phyloP scores from a whole-genome alignment of 2,113 vertebrate genomes.

The Dromiciops gliroides region DNA sequence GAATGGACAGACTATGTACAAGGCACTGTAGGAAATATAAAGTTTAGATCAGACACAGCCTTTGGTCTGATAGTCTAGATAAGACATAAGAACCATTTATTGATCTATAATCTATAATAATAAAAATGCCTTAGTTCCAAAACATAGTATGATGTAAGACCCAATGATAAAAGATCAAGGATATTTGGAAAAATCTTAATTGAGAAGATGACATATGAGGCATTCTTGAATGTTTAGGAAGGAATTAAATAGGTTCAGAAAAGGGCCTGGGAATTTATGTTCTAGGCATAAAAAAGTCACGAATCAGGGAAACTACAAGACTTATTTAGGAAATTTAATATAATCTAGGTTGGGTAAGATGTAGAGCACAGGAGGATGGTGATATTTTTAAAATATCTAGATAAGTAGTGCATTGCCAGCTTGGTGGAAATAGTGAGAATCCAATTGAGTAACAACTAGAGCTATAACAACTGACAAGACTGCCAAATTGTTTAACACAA shows the following conservation, averaged over 20 bases:
- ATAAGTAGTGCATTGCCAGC: neutral
- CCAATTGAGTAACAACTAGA: conserved; percentile 6
- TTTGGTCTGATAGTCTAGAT: neutral
- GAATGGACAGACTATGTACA: neutral
- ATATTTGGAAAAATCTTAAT: neutral
- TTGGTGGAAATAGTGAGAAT: neutral
- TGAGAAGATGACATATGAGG: neutral
- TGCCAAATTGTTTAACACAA: neutral
- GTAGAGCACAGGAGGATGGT: neutral
- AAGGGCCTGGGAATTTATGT: neutral
- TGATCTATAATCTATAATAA: neutral
- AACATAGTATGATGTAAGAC: neutral
- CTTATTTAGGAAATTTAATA: neutral
- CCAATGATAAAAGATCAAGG: neutral
- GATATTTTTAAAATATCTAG: neutral
- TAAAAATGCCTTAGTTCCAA: neutral
- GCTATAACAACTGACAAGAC: conserved; percentile 19
- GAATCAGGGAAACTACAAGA: neutral
- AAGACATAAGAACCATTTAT: neutral
- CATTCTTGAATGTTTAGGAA: neutral
- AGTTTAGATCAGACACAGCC: neutral
- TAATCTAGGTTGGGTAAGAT: neutral
- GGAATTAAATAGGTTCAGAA: neutral
- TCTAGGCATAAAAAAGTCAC: neutral
- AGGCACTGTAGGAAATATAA: neutral